Base-by-base conservation (phyloP, 2,113 vertebrate species). In the Brachyhypopomus occidentalis region DNA sequence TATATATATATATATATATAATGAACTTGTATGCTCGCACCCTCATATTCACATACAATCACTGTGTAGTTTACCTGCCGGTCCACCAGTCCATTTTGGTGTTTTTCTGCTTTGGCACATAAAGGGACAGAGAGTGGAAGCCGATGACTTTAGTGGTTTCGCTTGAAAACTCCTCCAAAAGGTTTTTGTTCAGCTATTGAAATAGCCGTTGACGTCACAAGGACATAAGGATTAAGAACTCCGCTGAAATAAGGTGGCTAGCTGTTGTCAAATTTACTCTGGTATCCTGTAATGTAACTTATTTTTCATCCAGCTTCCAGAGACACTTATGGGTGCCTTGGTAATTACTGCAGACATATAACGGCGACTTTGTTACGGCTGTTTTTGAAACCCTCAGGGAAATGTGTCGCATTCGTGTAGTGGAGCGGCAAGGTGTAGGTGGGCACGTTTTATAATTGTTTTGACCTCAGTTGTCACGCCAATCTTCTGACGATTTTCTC, bases 401-500 rank as follows among this genome's bases (percentile, higher is more conserved):
- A 30, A 20, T 41, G 66, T 41, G 22, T 22, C 9, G 20, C 17
- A 36, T 36, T 75, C 36, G 9, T 2, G 14, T 59, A 20, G 7
- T 5, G 16, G 77, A n/a, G n/a, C 52, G 12, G 2, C n/a, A 20
- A 72, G 7, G 11, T 70, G 27, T 30, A 4, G 11, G 8, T n/a
- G 2, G 27, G 23, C 22, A 59, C 1, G 30, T 55, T 36, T 55
- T 64, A 25, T 25, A 11, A 75, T 63, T 38, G n/a, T 25, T 25
- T 58, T 70, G 76, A 36, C 60, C 72, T 77, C 38, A 77, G 27
- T 60, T 60, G 62, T 77, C 41, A 58, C 8, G 4, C 41, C 48
- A 48, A 72, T 72, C 52, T 66, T 71, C 62, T 55, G 60, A 74
- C 38, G 25, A 64, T 64, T 73, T 72, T 59, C 23, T 20, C 83